phyloP scores from a whole-genome alignment of 2,113 vertebrate genomes.

The Saguinus imperator region DNA sequence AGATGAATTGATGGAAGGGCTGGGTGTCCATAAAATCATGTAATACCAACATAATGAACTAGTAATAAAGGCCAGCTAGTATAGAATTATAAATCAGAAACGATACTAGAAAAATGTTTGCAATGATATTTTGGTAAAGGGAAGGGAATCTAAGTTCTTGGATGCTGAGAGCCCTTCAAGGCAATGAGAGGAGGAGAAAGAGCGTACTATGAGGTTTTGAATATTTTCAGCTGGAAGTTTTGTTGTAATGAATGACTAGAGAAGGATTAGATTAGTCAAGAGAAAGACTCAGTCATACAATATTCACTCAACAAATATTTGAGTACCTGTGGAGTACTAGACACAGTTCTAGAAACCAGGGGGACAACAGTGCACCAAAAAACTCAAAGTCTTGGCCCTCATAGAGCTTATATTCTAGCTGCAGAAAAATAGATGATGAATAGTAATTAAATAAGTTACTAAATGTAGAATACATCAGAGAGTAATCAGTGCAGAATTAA shows the following conservation, averaged over 20 bases:
- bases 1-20: neutral
- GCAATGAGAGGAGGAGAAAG: neutral
- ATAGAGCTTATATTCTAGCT: neutral
- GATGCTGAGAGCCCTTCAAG: neutral
- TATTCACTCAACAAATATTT: neutral
- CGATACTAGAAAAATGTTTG: neutral
- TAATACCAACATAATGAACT: neutral
- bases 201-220: neutral
- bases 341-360: neutral
- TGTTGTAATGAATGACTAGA: neutral
- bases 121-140: neutral
- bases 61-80: neutral
- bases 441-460: neutral
- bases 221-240: neutral
- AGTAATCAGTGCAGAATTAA: neutral
- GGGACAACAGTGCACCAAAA: neutral
- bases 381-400: neutral
- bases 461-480: neutral
- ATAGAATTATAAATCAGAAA: neutral
- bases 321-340: neutral
- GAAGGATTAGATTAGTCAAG: neutral
- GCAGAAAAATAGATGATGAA: neutral
- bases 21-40: neutral
- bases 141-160: neutral
- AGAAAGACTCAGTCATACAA: neutral